Conservation (phyloP, 2,888 invertebrate genomes). For the Mythimna vitellina region DNA sequence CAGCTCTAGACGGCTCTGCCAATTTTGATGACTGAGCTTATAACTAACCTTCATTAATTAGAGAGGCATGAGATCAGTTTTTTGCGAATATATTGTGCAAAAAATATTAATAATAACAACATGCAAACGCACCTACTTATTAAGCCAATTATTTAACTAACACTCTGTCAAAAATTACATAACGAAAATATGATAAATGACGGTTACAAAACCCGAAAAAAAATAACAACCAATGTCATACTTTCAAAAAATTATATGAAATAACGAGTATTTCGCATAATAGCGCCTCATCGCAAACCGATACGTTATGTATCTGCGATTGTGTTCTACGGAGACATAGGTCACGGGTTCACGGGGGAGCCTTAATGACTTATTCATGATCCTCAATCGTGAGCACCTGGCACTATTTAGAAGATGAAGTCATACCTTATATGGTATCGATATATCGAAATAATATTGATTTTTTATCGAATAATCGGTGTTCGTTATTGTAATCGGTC, state of each 20-base stretch:
- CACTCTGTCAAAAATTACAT: constrained; percentile 52
- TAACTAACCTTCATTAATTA: constrained; percentile 22
- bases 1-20: too few relatives aligned
- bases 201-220: constrained; percentile 46
- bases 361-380: constrained; percentile 85
- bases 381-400: constrained; percentile 73
- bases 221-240: constrained; percentile 59
- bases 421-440: constrained; percentile 57
- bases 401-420: constrained; percentile 61
- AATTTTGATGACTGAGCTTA: not conserved
- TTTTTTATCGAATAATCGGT: constrained; percentile 54
- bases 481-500: constrained; percentile 57
- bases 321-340: constrained; percentile 77
- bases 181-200: constrained; percentile 47
- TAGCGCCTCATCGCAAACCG: constrained; percentile 48
- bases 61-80: constrained; percentile 4
- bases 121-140: constrained; percentile 43
- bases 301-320: constrained; percentile 66
- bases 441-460: constrained; percentile 58
- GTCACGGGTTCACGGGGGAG: constrained; percentile 78
- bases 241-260: constrained; percentile 61
- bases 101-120: constrained; percentile 23
- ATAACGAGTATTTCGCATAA: constrained; percentile 60
- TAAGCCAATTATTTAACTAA: constrained; percentile 50
- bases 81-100: constrained; percentile 20